Evolutionary conservation across 2,888 invertebrate species (phyloP).

Genomic region (Oligia latruncula): DNA sequence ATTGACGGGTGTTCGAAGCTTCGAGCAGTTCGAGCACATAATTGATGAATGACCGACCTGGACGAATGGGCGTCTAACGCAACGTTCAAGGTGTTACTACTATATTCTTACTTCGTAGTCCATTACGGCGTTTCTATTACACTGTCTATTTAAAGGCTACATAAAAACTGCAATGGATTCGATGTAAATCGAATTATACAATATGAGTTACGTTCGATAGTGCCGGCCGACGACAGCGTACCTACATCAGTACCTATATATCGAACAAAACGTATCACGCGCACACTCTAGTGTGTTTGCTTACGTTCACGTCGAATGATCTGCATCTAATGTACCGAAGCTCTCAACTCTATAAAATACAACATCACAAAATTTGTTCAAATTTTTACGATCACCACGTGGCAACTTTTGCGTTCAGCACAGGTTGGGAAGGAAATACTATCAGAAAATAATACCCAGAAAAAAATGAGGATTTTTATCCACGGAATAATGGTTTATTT

Average conservation of each 20-base stretch:
- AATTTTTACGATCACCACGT: slow-evolving; percentile 29
- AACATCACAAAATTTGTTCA: slow-evolving; percentile 38
- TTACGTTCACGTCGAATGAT: slow-evolving; percentile 63
- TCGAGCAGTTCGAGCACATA: slow-evolving; percentile 52
- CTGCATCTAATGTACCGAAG: slow-evolving; percentile 61
- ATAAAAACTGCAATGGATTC: slow-evolving; percentile 52
- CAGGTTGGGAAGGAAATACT: slow-evolving; percentile 3
- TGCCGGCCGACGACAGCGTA: slow-evolving; percentile 52
- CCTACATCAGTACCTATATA: slow-evolving; percentile 42
- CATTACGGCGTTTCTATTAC: slow-evolving; percentile 32
- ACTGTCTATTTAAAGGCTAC: not conserved
- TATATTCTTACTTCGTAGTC: slow-evolving; percentile 27
- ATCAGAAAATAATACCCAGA: slow-evolving; percentile 1
- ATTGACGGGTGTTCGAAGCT: slow-evolving; percentile 60
- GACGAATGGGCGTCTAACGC: slow-evolving; percentile 14
- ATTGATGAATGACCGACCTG: slow-evolving; percentile 57
- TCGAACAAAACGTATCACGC: slow-evolving; percentile 57
- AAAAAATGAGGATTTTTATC: slow-evolving; percentile 4
- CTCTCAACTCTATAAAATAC: slow-evolving; percentile 59
- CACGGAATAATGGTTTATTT: slow-evolving; percentile 40
- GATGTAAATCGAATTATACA: slow-evolving; percentile 15
- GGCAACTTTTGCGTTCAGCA: not conserved
- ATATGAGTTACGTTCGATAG: slow-evolving; percentile 5
- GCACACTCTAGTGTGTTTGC: slow-evolving; percentile 62
- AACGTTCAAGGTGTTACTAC: slow-evolving; percentile 2